Evolutionary conservation across 2,888 invertebrate species (phyloP), one percentile per base, ranked within the genome.

Genomic region (Harmothoe impar): DNA sequence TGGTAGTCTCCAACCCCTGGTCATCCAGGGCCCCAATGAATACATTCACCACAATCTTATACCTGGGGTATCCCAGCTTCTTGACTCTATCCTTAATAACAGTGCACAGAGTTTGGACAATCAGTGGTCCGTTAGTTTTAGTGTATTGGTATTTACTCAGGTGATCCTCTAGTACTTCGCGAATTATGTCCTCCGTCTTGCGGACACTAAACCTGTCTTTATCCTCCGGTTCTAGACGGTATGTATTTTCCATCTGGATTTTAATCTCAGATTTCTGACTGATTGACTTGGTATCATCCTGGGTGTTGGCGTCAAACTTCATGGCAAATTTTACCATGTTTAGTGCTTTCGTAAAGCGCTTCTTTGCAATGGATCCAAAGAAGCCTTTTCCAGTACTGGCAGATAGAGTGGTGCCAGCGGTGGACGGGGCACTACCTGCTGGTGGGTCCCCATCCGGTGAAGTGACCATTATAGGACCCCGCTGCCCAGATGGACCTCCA

Each of bases 281-380:
- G 33, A 84, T 33, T 20, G 84, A 84, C 43, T 84, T 84, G 84
- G 5, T 43, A 25, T 84, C 84, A 43, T 84, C 43, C 10, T 23
- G n/a, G 10, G 35, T 23, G 29, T 35, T 84, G 31, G 3, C n/a
- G 23, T 84, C 84, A 43, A 84, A 84, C 25, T 84, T 84, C 84
- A 84, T 84, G 84, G 84, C 84, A 43, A 84, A 84, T 23, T 84
- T 84, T 1, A 84, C 84, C 15, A 84, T 31, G 51, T 84, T 84
- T 23, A 84, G 10, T 33, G 84, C 84, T 25, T 84, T 84, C 0
- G 35, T 25, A 35, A 84, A 84, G 3, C 33, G 29, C 43, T 84
- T 84, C 43, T 29, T 23, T 20, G 84, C 84, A 17, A 84, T 84
- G 43, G 84, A 84, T 23, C 84, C 84, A 43, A 84, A 84, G 84